These are phyloP conservation scores for Villa cingulata DNA, from an alignment of 2,888 invertebrate genomes.

Conservation along the genomic window DNA sequence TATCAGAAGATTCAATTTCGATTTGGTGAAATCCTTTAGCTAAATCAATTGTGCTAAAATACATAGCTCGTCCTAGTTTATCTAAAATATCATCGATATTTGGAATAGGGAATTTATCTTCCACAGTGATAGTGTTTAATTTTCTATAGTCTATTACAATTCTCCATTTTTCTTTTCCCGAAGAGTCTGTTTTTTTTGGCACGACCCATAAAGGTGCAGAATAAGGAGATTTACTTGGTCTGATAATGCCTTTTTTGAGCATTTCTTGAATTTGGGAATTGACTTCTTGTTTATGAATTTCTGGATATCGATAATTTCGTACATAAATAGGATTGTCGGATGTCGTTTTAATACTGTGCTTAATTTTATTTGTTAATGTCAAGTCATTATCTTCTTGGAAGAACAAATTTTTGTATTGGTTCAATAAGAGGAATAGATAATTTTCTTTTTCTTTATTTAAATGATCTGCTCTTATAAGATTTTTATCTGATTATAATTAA, in stretches of 20 bases:
- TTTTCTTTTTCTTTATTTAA: slow-evolving; percentile 4
- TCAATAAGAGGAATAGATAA: not conserved
- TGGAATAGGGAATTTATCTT: slow-evolving; percentile 16
- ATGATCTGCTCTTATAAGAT: not conserved
- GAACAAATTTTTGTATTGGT: slow-evolving; percentile 1
- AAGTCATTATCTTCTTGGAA: slow-evolving; percentile 3
- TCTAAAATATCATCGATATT: slow-evolving; percentile 17
- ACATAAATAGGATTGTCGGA: slow-evolving; percentile 9
- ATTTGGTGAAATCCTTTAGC: slow-evolving; percentile 21
- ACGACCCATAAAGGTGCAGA: slow-evolving; percentile 4
- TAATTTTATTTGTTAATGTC: slow-evolving; percentile 7
- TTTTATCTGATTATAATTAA: not conserved
- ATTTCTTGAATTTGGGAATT: slow-evolving; percentile 9
- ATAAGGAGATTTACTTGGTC: slow-evolving; percentile 6
- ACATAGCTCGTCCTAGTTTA: slow-evolving; percentile 18
- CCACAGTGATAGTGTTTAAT: slow-evolving; percentile 11
- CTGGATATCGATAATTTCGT: slow-evolving; percentile 9
- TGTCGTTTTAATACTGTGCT: slow-evolving; percentile 6
- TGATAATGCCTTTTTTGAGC: slow-evolving; percentile 15
- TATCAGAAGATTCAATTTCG: slow-evolving; percentile 8
- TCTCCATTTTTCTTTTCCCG: slow-evolving; percentile 8
- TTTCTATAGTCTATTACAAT: slow-evolving; percentile 9
- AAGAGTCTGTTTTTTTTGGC: slow-evolving; percentile 3
- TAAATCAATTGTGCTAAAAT: slow-evolving; percentile 18
- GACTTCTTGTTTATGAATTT: slow-evolving; percentile 4